These are phyloP conservation scores for Lagopus muta DNA, from an alignment of 2,113 vertebrate species.

Conservation along the genomic window DNA sequence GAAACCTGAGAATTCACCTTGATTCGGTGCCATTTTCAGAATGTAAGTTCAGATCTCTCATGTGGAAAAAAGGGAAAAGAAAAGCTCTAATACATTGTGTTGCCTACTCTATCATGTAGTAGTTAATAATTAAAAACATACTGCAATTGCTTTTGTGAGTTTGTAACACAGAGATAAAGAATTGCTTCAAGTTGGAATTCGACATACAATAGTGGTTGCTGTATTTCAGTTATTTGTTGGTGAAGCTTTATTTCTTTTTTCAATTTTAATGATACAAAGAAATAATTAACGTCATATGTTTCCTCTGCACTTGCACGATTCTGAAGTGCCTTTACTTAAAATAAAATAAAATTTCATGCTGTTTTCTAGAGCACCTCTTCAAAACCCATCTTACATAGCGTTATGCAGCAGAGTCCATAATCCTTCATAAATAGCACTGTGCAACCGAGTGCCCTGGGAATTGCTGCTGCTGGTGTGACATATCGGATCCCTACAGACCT, in stretches of 20 bases:
- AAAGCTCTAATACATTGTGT: background rate
- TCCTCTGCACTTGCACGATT: background rate
- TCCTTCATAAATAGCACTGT: background rate
- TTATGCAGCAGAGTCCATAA: background rate
- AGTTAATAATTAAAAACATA: constrained; percentile 62
- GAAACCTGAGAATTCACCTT: constrained; percentile 10
- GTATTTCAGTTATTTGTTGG: constrained; percentile 7
- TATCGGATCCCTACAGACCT: background rate
- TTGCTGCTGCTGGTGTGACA: background rate
- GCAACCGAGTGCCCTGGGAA: background rate
- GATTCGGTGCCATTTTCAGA: background rate
- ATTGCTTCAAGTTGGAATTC: constrained; percentile 23
- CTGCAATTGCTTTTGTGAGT: constrained; percentile 38
- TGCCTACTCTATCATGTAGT: constrained; percentile 24
- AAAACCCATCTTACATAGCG: fast-evolving
- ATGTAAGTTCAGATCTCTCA: background rate
- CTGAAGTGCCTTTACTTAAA: background rate
- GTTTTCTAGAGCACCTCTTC: background rate
- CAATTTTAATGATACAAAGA: background rate
- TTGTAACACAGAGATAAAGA: constrained; percentile 31
- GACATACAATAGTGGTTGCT: constrained; percentile 22
- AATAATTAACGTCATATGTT: constrained; percentile 2
- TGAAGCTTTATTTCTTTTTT: constrained; percentile 22
- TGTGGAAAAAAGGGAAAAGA: background rate
- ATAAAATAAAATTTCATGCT: background rate